Base-by-base conservation (phyloP, 2,113 vertebrate genomes). In the Lycaon pictus region DNA sequence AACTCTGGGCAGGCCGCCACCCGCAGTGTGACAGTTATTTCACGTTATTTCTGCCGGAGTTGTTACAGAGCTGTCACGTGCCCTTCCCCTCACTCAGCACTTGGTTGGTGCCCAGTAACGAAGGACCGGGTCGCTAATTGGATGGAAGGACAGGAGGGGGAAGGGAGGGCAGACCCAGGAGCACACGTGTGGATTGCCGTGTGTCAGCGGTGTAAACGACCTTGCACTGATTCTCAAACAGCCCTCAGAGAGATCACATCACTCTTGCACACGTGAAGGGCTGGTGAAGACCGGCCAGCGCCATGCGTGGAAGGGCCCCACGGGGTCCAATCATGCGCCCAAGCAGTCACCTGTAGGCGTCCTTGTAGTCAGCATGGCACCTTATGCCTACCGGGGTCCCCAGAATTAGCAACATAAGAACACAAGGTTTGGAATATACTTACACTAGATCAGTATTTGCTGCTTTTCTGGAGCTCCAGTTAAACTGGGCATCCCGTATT, bases 181-280 rank as follows among this genome's bases (percentile, higher is more conserved):
- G 12, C 7, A 0, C 2, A 0, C 0, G 5, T 1, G 0, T 2
- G 15, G 17, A 3, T 15, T 2, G 13, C 27, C 11, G 2, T 3
- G 7, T 11, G 29, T n/a, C 22, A 2, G 15, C 1, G 0, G 15
- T 1, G 10, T 9, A 20, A 37, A 0, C 48, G 20, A 58, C 4
- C n/a, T 15, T 3, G 4, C 2, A 0, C 7, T 0, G 1, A 7
- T 69, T 9, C 60, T 72, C n/a, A 11, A 12, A 4, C 0, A 37
- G 25, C 4, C 13, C 13, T 7, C 4, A 12, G 56, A 67, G 12
- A 56, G 5, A 53, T 10, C 11, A 7, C 1, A 27, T 2, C 25
- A 3, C 7, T 16, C 25, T 11, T 37, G 35, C 13, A 0, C 7
- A 13, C 60, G 22, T 19, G 16, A 43, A 27, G 23, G 62, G 2